Evolutionary conservation across 2,888 invertebrate species (phyloP).

Genomic region (Drosophila merina): DNA sequence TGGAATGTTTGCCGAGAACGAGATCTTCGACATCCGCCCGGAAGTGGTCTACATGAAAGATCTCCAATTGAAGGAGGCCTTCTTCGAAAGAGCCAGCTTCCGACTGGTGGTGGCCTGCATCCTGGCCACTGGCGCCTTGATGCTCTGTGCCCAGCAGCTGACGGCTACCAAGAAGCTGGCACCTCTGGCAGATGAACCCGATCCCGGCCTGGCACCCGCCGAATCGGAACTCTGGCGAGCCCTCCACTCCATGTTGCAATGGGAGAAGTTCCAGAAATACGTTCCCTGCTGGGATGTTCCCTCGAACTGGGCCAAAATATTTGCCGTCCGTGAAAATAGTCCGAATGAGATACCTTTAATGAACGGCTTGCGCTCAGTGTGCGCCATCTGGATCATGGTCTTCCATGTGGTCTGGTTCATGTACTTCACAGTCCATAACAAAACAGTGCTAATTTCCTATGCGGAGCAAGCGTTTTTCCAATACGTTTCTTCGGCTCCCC

Average conservation of each 20-base stretch:
- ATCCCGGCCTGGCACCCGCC: conserved; percentile 55
- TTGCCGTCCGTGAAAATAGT: conserved; percentile 65
- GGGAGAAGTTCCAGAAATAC: conserved; percentile 58
- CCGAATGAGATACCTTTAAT: conserved; percentile 82
- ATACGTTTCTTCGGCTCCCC: conserved; percentile 83
- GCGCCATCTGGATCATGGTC: conserved; percentile 83
- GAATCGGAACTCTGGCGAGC: conserved; percentile 64
- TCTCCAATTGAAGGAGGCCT: conserved; percentile 77
- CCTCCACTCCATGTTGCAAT: conserved; percentile 53
- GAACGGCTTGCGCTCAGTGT: conserved; percentile 83
- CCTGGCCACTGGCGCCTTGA: conserved; percentile 69
- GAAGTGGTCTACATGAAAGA: conserved; percentile 83
- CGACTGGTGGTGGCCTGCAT: conserved; percentile 73
- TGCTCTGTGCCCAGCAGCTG: conserved; percentile 71
- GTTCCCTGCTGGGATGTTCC: conserved; percentile 82
- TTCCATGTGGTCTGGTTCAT: conserved; percentile 84
- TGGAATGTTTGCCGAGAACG: conserved; percentile 79
- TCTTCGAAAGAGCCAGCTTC: conserved; percentile 80
- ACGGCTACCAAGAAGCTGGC: conserved; percentile 30
- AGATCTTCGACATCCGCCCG: conserved; percentile 81
- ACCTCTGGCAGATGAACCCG: not conserved
- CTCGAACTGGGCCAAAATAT: conserved; percentile 77
- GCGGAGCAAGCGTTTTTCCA: conserved; percentile 82
- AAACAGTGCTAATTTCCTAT: conserved; percentile 81
- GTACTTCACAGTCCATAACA: conserved; percentile 83